Conservation (phyloP, 2,113 vertebrate species). For the Crypturellus undulatus region DNA sequence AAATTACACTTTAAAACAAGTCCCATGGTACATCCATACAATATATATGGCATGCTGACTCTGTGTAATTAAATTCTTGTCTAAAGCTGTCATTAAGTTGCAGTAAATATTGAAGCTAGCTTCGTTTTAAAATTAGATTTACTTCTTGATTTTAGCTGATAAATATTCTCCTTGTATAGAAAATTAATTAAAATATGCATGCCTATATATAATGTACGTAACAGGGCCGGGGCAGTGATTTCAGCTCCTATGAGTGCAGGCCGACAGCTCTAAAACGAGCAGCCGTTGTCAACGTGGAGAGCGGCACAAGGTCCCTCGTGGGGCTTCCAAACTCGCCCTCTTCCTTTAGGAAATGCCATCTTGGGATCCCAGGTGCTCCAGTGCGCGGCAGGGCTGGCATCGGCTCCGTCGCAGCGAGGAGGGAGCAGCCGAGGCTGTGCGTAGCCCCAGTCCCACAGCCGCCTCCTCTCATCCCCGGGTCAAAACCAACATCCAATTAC, state of each 20-base stretch:
- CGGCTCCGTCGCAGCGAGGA: too few species aligned
- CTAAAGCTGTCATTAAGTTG: conserved; percentile 32
- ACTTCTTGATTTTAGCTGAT: conserved; percentile 18
- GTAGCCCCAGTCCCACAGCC: neutral
- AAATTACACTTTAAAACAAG: conserved; percentile 19
- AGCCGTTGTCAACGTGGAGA: neutral
- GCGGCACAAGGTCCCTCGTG: neutral
- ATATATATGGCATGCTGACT: neutral
- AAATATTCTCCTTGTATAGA: neutral
- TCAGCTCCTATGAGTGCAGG: neutral
- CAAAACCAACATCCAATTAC: neutral
- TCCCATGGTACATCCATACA: neutral
- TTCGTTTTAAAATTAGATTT: conserved; percentile 22
- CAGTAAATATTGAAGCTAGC: conserved; percentile 29
- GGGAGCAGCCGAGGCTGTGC: too few species aligned
- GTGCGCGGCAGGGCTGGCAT: too few species aligned
- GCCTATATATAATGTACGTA: neutral
- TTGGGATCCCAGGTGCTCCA: neutral
- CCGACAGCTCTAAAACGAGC: neutral
- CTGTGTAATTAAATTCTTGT: conserved; percentile 32
- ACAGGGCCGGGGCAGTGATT: neutral
- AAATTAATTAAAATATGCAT: conserved; percentile 22
- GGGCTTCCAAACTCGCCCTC: neutral
- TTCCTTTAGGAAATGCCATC: neutral
- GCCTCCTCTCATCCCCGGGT: neutral